Conservation (phyloP, 2,797 vertebrate genomes). For the Enteromius afrohamiltoni region DNA sequence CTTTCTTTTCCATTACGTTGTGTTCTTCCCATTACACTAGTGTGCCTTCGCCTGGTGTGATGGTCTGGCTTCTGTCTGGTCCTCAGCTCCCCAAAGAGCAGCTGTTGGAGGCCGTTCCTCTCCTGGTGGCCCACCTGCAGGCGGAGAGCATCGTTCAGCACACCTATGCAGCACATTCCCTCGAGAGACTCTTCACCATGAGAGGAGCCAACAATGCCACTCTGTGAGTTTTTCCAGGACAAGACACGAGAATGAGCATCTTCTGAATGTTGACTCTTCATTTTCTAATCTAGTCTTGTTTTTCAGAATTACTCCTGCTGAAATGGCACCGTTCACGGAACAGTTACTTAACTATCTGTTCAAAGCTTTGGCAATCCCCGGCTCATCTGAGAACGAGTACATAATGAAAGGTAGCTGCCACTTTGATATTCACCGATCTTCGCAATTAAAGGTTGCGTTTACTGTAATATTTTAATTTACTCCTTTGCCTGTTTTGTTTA, state of each 20-base stretch:
- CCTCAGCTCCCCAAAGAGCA: constrained; percentile 94
- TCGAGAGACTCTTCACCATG: constrained; percentile 98
- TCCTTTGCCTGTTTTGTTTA: background rate
- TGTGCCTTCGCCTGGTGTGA: background rate
- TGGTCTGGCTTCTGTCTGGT: background rate
- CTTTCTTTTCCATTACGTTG: background rate
- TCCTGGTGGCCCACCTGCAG: constrained; percentile 90
- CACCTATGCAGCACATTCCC: constrained; percentile 93
- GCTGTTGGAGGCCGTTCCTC: constrained; percentile 88
- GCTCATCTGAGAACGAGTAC: constrained; percentile 97
- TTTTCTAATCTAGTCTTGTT: constrained; percentile 57
- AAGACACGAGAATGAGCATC: background rate
- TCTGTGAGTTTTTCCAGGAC: constrained; percentile 80
- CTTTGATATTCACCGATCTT: background rate
- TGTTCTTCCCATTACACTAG: background rate
- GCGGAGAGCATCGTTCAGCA: constrained; percentile 96
- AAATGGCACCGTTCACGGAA: constrained; percentile 92
- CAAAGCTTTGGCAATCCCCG: constrained; percentile 91
- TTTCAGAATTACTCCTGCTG: constrained; percentile 87
- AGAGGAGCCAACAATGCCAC: constrained; percentile 88
- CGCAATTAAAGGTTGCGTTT: background rate
- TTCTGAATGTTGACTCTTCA: constrained; percentile 2
- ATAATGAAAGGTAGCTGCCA: constrained; percentile 92
- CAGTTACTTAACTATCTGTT: constrained; percentile 94
- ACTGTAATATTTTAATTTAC: background rate